Evolutionary conservation across 2,113 vertebrate genomes (phyloP), one percentile per base, ranked within the genome.

Genomic region (Sterrhoptilus dennistouni): DNA sequence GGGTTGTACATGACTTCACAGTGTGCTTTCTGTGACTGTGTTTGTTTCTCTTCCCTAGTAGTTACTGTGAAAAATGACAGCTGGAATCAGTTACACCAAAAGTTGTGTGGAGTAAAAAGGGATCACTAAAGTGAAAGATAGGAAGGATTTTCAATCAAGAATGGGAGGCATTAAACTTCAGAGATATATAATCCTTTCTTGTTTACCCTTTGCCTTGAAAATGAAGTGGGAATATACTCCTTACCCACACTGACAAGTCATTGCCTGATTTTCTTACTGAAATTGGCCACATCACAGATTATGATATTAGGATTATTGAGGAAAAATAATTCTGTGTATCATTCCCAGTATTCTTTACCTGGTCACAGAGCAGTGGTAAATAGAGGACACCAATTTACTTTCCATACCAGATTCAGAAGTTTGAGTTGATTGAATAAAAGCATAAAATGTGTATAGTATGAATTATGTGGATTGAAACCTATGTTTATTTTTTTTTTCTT

Each of bases 301-400:
- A 5, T 59, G 6, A 21, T 63, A 7, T 35, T n/a, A 27, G 27
- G 10, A 4, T 65, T 40, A 69, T 2, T 0, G 1, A 60, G 11
- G 36, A 52, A 84, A 56, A 78, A 12, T 28, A 56, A 40, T 36
- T 6, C 3, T 15, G 2, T 17, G 3, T 9, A 13, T 78, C 29
- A 29, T 87, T 81, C 14, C 9, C 42, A 40, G 8, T 36, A n/a
- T 56, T 23, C 8, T 76, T 83, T 83, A 40, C 8, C 5, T 75
- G 12, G 8, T 63, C 52, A 35, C 22, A 54, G 33, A 78, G 36
- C 7, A 74, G 13, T 49, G 31, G 7, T 38, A 24, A 53, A 14
- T 29, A 52, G 5, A 56, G 3, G 7, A 53, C 13, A 56, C 1
- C 6, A 36, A 12, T 64, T 60, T 64, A 79, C 3, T 71, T 82